Conservation (phyloP, 2,888 invertebrate genomes). For the Chrysopilus asiliformis region DNA sequence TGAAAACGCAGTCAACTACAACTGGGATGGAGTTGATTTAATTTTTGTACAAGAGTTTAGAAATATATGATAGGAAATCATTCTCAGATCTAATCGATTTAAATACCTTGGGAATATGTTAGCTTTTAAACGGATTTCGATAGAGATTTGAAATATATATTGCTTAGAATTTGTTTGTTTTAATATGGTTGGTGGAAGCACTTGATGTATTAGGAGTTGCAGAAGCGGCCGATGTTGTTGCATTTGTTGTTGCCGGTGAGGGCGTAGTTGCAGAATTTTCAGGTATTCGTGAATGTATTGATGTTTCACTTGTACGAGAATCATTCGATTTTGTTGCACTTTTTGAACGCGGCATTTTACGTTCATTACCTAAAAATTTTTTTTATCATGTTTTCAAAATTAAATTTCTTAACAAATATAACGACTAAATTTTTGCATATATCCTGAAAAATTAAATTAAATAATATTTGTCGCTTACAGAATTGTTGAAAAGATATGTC, state of each 20-base stretch:
- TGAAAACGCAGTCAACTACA: no score
- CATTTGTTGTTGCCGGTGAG: constrained; percentile 31
- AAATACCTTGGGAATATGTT: no score
- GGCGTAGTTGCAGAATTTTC: constrained; percentile 31
- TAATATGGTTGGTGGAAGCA: constrained; percentile 21
- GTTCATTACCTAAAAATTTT: constrained; percentile 23
- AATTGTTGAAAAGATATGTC: no score
- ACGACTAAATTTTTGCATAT: not conserved
- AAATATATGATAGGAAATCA: no score
- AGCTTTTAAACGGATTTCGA: no score
- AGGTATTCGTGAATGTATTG: constrained; percentile 31
- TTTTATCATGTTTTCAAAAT: not conserved
- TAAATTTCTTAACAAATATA: constrained; percentile 1
- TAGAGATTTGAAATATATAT: not conserved
- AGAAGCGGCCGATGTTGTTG: constrained; percentile 16
- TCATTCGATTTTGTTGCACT: constrained; percentile 35
- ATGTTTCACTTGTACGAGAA: constrained; percentile 32
- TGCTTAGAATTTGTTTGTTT: constrained; percentile 28
- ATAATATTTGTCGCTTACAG: no score
- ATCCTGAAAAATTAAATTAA: no score
- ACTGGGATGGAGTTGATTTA: no score
- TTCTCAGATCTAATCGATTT: no score
- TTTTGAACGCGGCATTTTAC: constrained; percentile 32
- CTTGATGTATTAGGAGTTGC: constrained; percentile 17
- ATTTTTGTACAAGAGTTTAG: no score